phyloP scores from a whole-genome alignment of 2,888 invertebrate species.

The Cephus nigrinus region DNA sequence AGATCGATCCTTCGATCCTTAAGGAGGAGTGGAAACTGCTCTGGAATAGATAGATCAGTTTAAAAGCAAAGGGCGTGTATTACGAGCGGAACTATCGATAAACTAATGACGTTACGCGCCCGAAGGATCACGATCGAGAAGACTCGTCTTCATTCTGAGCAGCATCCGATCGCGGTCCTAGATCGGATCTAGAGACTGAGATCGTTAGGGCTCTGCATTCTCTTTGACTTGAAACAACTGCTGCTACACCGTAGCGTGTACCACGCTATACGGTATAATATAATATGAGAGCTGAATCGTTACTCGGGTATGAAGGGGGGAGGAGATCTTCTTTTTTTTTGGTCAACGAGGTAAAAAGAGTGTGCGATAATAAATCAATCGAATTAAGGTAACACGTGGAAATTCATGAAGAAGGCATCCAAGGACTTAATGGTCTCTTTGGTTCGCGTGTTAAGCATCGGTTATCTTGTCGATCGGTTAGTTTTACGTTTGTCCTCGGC shows the following conservation, averaged over 20 bases:
- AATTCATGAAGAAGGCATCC: slow-evolving; percentile 47
- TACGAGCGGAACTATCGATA: slow-evolving; percentile 7
- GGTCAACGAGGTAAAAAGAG: neutral
- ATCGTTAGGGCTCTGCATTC: neutral
- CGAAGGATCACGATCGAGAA: slow-evolving; percentile 4
- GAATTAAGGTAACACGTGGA: slow-evolving; percentile 38
- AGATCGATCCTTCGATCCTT: neutral
- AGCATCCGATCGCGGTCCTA: neutral
- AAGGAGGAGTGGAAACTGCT: neutral
- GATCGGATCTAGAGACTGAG: neutral
- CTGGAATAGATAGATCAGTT: slow-evolving; percentile 1
- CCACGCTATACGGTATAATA: neutral
- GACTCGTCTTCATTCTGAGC: slow-evolving; percentile 4
- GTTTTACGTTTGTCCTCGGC: slow-evolving; percentile 58
- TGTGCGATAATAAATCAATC: neutral
- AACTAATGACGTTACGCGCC: slow-evolving; percentile 9
- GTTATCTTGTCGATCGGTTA: slow-evolving; percentile 59
- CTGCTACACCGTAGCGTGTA: neutral
- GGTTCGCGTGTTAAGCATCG: slow-evolving; percentile 60
- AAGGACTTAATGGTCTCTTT: slow-evolving; percentile 2
- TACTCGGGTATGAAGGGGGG: neutral
- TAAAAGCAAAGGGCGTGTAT: neutral
- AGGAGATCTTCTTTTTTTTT: neutral
- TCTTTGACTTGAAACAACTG: neutral
- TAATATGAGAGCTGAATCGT: neutral